Evolutionary conservation across 53 echinoderm and acorn worm genomes (phyloP).

Genomic region (Crossaster papposus): DNA sequence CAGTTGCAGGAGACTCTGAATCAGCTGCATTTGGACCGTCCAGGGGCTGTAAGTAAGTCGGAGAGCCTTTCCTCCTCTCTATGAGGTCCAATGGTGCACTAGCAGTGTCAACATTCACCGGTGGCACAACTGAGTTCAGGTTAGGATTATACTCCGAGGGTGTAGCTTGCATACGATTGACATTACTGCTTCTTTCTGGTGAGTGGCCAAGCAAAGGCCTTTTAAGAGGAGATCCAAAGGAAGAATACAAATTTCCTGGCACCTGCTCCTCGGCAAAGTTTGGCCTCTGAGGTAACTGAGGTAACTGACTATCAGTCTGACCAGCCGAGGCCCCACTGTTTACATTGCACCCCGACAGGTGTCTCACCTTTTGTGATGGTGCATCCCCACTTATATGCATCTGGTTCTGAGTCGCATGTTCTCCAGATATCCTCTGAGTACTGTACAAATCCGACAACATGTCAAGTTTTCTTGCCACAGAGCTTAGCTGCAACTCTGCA

Average conservation of each 20-base stretch:
- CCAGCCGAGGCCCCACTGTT: conserved; percentile 36
- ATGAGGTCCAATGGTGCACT: conserved; percentile 33
- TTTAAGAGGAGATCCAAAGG: conserved; percentile 65
- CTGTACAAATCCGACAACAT: conserved; percentile 67
- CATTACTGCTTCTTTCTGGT: conserved; percentile 23
- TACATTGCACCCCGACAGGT: conserved; percentile 46
- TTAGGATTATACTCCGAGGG: conserved; percentile 11
- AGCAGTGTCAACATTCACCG: background rate
- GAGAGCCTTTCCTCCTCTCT: conserved; percentile 30
- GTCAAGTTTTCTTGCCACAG: conserved; percentile 51
- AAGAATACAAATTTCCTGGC: conserved; percentile 64
- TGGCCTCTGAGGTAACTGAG: conserved; percentile 47
- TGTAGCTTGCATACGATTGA: conserved; percentile 32
- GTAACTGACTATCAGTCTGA: conserved; percentile 51
- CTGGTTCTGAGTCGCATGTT: conserved; percentile 41
- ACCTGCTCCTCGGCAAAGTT: conserved; percentile 67
- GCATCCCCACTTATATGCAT: conserved; percentile 23
- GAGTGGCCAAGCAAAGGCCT: conserved; percentile 28
- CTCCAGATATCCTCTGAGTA: conserved; percentile 57
- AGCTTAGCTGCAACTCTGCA: conserved; percentile 54
- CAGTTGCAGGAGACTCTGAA: conserved; percentile 24
- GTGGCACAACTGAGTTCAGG: conserved; percentile 16
- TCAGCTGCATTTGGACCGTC: conserved; percentile 49
- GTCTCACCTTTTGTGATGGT: conserved; percentile 36
- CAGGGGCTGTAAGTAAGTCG: conserved; percentile 23